Evolutionary conservation across 1,140 invertebrate genomes (phyloP), one percentile per base, ranked within the genome.

Genomic region (Heliconius eleuchia): DNA sequence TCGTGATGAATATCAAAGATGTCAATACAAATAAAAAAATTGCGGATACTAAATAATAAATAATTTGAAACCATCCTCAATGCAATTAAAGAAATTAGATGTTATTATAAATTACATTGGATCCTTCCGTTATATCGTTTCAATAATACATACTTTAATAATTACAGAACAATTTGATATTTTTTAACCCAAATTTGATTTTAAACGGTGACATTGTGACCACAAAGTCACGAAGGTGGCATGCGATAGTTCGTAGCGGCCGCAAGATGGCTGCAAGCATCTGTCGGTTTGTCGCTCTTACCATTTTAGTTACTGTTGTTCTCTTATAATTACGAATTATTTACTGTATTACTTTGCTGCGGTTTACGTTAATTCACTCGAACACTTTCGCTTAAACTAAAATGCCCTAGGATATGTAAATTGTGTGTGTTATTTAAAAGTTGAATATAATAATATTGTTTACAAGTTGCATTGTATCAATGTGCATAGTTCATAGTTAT

Each of bases 261-360:
- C 88, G 83, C 89, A 94, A 91, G 85, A 92, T 93, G 89, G 92
- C 92, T 88, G 91, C 88, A 84, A 93, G 92, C 92, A 94, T 92
- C 89, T 94, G 92, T 92, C 92, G 87, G 85, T 89, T 92, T 93
- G 91, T 91, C 92, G 91, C 91, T 90, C 86, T 91, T 94, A 87
- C 88, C 84, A 76, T 89, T 81, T 84, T 89, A 90, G 91, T 91
- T 88, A 90, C 89, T 80, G 83, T 89, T 88, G 76, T 89, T 88
- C 27, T 87, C 86, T 88, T 89, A 90, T 88, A 92, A 91, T 94
- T 92, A 90, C 88, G 76, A 76, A 76, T 76, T 76, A 76, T 55
- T 91, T 88, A 81, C 80, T 84, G 82, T 88, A 82, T 85, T 80
- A 85, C 90, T 92, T 87, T 89, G 84, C 87, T 93, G 92, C 82